Evolutionary conservation across 1,140 invertebrate genomes (phyloP).

Genomic region (Plutomurus gul): DNA sequence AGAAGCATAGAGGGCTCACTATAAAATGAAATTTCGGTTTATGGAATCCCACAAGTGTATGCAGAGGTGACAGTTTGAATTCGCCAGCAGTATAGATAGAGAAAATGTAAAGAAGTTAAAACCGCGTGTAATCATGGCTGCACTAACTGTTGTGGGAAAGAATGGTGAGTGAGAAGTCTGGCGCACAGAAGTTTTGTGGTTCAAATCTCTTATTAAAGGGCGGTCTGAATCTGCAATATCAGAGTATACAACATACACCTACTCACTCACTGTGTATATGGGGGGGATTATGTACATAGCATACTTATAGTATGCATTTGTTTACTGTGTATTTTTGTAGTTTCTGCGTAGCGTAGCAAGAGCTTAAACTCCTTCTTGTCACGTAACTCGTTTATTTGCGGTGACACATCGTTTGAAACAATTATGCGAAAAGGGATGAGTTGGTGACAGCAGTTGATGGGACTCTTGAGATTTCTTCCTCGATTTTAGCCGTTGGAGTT

Average conservation of each 20-base stretch:
- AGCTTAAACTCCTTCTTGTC: not conserved
- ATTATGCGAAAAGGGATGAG: slow-evolving; percentile 26
- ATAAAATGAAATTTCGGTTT: not conserved
- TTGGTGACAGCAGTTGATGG: not conserved
- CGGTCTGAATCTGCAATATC: too few relatives aligned
- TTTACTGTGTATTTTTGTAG: too few relatives aligned
- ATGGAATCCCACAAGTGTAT: not conserved
- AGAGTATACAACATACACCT: too few relatives aligned
- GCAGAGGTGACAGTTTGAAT: slow-evolving; percentile 9
- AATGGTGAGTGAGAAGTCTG: too few relatives aligned
- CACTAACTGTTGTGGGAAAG: too few relatives aligned
- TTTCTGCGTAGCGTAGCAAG: not conserved
- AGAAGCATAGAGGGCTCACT: not conserved
- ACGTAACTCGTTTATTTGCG: slow-evolving; percentile 28
- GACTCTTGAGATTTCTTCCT: not conserved
- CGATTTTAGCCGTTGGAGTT: not conserved
- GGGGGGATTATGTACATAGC: too few relatives aligned
- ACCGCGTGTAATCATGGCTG: too few relatives aligned
- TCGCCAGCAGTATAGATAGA: too few relatives aligned
- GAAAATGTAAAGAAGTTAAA: not conserved
- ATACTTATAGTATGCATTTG: too few relatives aligned
- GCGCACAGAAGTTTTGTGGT: too few relatives aligned
- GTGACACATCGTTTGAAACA: slow-evolving; percentile 27
- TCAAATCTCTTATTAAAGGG: too few relatives aligned
- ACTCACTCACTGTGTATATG: too few relatives aligned